A percentile compares a stretch with the other conserved stretches of the same genome.
Evolutionary conservation across 2,888 invertebrate species (phyloP).

Genomic region (Oscheius sp.): DNA sequence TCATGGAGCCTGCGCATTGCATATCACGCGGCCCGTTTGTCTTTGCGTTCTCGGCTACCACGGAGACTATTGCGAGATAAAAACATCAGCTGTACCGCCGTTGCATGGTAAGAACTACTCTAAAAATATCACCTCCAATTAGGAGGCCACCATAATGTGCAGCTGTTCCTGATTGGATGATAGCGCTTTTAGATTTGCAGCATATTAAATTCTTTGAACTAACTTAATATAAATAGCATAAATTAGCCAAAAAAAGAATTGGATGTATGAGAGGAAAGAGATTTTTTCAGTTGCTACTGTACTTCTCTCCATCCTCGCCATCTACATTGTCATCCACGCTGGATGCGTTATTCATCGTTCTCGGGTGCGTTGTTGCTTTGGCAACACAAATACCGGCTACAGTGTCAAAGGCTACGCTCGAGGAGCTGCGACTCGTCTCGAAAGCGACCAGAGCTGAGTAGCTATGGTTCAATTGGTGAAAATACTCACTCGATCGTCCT

Average conservation of each 20-base stretch:
- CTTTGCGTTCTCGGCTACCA: constrained; percentile 24
- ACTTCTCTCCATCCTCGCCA: background rate
- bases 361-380: constrained; percentile 13
- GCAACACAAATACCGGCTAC: background rate
- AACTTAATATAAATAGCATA: no score
- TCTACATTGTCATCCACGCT: constrained; percentile 23
- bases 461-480: constrained; percentile 23
- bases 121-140: no score
- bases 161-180: no score
- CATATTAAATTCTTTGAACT: no score
- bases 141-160: no score
- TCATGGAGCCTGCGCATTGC: constrained; percentile 28
- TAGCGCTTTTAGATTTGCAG: no score
- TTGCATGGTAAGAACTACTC: constrained; percentile 19
- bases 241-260: no score
- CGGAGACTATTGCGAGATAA: constrained; percentile 28
- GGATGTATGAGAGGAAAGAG: no score
- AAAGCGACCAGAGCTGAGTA: constrained; percentile 1
- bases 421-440: constrained; percentile 11
- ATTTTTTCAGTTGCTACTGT: constrained; percentile 11
- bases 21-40: constrained; percentile 13
- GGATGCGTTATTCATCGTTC: constrained; percentile 21
- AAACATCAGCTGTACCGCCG: constrained; percentile 21
- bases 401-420: constrained; percentile 17
- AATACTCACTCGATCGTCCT: background rate